Conservation (phyloP, 2,888 invertebrate genomes). For the Mesoligia furuncula region DNA sequence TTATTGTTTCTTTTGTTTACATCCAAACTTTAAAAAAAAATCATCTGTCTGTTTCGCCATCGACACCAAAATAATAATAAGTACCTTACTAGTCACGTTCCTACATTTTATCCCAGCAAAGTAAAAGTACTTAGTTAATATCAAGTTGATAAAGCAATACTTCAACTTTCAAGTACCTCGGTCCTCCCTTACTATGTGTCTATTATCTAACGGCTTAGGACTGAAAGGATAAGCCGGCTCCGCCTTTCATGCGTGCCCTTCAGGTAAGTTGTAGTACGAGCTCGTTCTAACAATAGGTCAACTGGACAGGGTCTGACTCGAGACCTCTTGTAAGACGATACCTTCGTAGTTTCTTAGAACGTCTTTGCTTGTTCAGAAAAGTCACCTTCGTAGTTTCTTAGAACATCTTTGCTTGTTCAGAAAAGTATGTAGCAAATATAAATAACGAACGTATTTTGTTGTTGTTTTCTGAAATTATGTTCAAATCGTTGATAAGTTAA, state of each 20-base stretch:
- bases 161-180: constrained; percentile 12
- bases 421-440: not conserved
- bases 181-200: constrained; percentile 22
- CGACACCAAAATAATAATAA: not conserved
- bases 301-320: constrained; percentile 9
- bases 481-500: not conserved
- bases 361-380: not conserved
- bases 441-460: not conserved
- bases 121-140: not conserved
- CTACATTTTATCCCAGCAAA: not conserved
- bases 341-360: not conserved
- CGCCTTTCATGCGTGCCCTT: constrained; percentile 14
- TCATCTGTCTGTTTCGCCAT: not conserved
- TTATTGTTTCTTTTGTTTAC: not conserved
- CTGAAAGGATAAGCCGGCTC: constrained; percentile 37
- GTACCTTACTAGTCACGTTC: not conserved
- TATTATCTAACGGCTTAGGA: constrained; percentile 51
- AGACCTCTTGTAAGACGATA: constrained; percentile 1
- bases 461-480: not conserved
- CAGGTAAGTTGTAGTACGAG: constrained; percentile 13
- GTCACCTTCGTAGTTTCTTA: too few species aligned
- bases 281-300: constrained; percentile 30
- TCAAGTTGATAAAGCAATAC: constrained; percentile 31
- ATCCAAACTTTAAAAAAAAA: not conserved
- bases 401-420: not conserved